Base-by-base conservation (phyloP, 1,140 invertebrate genomes). In the Brachionus koreanus region DNA sequence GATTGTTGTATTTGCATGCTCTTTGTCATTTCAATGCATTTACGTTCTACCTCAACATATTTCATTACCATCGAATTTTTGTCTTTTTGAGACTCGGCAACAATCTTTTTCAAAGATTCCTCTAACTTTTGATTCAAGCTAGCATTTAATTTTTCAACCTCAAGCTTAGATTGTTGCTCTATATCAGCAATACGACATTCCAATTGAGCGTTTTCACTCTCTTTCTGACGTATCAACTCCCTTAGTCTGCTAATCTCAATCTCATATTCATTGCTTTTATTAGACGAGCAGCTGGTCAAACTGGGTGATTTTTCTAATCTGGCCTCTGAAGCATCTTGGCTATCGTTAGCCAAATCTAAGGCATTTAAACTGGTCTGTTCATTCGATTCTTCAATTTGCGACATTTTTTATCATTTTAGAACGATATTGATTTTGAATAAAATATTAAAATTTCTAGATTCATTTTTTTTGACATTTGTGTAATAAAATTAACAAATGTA, bases 31-130 rank as follows among this genome's bases (percentile, higher is more conserved):
- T 79, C 76, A 13, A 79, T 79, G 25, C 46, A 79, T 61, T 61
- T 79, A 13, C 61, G 49, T 37, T 79, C 76, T 3, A 25, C 76
- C 35, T 57, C 76, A 5, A 65, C 76, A 43, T 79, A 79, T n/a
- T 79, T 79, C 76, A 79, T 79, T 6, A 79, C 76, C 76, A 79
- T 79, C 25, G 76, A 79, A 39, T 57, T 61, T 65, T 79, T 57
- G 29, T 79, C 76, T 43, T 79, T 79, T 79, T 79, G 76, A 0
- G 35, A 39, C 5, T 79, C 76, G 33, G 33, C 5, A 1, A 75
- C 23, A 25, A 74, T 74, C n/a, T 79, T 79, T 65, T 79, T 79
- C n/a, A 79, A 13, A 9, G 76, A 6, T 1, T 57, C 76, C 19
- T 79, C 76, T 37, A 79, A 79, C 42, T 79, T 79, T 79, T 57